phyloP scores from a whole-genome alignment of 2,888 invertebrate genomes.

The Cybosia mesomella region DNA sequence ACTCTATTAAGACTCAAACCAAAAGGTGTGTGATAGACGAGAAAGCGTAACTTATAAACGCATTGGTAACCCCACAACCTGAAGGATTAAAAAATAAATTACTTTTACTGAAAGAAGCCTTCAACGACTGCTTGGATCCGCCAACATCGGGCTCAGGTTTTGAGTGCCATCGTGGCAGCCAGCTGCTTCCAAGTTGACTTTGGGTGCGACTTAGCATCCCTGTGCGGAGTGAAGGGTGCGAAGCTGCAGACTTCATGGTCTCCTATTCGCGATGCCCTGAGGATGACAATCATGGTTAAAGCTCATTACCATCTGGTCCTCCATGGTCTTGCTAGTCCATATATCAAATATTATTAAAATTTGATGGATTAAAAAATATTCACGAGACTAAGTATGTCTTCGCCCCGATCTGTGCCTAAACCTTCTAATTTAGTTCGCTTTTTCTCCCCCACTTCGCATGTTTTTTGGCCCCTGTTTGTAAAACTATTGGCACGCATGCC shows the following conservation, averaged over 20 bases:
- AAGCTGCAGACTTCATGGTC: not conserved
- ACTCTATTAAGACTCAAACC: not conserved
- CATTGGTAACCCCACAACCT: not conserved
- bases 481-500: not conserved
- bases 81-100: not conserved
- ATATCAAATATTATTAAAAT: not conserved
- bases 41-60: not conserved
- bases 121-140: constrained; percentile 1
- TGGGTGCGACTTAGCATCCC: not conserved
- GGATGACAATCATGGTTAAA: not conserved
- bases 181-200: not conserved
- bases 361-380: not conserved
- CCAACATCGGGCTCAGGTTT: constrained; percentile 14
- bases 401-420: not conserved
- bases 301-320: not conserved
- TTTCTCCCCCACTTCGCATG: not conserved
- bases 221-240: constrained; percentile 1
- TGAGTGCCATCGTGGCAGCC: constrained; percentile 1
- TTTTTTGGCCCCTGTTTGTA: not conserved
- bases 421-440: not conserved
- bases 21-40: not conserved
- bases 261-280: not conserved
- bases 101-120: not conserved
- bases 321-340: not conserved
- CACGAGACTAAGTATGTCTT: not conserved